Percentiles rank a stretch among this genome's conserved stretches.
Evolutionary conservation across 2,888 invertebrate species (phyloP).

Genomic region (Cremastobaeus sp.): DNA sequence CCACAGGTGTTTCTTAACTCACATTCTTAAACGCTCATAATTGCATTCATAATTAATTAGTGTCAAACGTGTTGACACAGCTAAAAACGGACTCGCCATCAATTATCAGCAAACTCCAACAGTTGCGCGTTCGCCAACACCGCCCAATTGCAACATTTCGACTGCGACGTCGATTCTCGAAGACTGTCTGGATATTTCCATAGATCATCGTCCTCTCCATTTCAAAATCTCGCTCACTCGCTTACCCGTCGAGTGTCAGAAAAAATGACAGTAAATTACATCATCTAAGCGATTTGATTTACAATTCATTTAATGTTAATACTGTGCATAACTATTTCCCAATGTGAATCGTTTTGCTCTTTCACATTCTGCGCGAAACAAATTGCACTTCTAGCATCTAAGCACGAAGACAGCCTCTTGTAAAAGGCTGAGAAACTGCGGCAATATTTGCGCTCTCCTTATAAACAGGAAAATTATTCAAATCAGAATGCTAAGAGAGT

Average conservation of each 20-base stretch:
- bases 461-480: slow-evolving; percentile 60
- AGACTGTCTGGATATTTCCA: slow-evolving; percentile 11
- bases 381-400: slow-evolving; percentile 25
- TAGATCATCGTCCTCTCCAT: no score
- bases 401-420: slow-evolving; percentile 17
- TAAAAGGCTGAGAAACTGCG: slow-evolving; percentile 26
- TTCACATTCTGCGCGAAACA: not conserved
- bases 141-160: no score
- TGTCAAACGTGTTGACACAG: slow-evolving; percentile 29
- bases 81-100: slow-evolving; percentile 19
- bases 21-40: slow-evolving; percentile 48
- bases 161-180: not conserved
- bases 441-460: slow-evolving; percentile 43
- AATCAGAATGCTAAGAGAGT: slow-evolving; percentile 48
- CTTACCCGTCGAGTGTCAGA: no score
- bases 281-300: no score
- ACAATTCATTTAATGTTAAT: no score
- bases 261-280: no score
- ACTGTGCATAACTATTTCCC: no score
- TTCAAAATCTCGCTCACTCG: no score
- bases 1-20: slow-evolving; percentile 45
- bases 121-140: no score
- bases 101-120: slow-evolving; percentile 14
- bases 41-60: slow-evolving; percentile 55
- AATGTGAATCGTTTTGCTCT: no score